phyloP scores from a whole-genome alignment of 2,888 invertebrate genomes.

The Agriopis marginaria region DNA sequence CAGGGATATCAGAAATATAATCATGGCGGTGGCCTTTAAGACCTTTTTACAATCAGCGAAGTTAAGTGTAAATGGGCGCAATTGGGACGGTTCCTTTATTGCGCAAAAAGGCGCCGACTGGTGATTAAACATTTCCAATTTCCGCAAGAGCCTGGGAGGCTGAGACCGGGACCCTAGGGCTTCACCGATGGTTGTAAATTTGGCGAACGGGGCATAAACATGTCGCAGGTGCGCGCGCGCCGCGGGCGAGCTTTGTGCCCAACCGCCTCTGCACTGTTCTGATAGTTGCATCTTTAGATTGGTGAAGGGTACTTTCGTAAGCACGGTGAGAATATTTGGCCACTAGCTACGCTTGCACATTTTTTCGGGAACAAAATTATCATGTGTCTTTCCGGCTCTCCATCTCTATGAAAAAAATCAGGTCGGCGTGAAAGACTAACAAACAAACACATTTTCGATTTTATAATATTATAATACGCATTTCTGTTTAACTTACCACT shows the following conservation, averaged over 20 bases:
- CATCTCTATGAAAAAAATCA: too few relatives aligned
- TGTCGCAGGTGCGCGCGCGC: constrained; percentile 70
- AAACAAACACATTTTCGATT: too few relatives aligned
- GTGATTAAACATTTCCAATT: constrained; percentile 77
- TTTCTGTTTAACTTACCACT: too few relatives aligned
- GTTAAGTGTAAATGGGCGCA: constrained; percentile 40
- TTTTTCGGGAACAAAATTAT: too few relatives aligned
- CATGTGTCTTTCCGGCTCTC: too few relatives aligned
- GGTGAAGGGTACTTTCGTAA: background rate
- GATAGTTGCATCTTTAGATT: constrained; percentile 13
- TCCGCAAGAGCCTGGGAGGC: constrained; percentile 56
- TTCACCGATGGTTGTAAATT: constrained; percentile 70
- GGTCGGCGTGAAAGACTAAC: too few relatives aligned
- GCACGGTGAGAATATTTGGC: background rate
- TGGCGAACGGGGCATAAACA: constrained; percentile 77
- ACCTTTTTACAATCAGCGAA: constrained; percentile 69
- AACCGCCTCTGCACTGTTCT: constrained; percentile 36
- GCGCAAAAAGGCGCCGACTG: constrained; percentile 68
- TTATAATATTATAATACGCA: too few relatives aligned
- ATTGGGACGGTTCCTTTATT: constrained; percentile 52
- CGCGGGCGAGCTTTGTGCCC: constrained; percentile 68
- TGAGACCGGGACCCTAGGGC: constrained; percentile 39
- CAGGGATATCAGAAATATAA: constrained; percentile 59
- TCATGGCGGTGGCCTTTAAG: constrained; percentile 63
- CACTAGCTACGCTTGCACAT: too few relatives aligned